These are phyloP conservation scores for Smithornis capensis DNA, from an alignment of 2,113 vertebrate species.

Conservation along the genomic window DNA sequence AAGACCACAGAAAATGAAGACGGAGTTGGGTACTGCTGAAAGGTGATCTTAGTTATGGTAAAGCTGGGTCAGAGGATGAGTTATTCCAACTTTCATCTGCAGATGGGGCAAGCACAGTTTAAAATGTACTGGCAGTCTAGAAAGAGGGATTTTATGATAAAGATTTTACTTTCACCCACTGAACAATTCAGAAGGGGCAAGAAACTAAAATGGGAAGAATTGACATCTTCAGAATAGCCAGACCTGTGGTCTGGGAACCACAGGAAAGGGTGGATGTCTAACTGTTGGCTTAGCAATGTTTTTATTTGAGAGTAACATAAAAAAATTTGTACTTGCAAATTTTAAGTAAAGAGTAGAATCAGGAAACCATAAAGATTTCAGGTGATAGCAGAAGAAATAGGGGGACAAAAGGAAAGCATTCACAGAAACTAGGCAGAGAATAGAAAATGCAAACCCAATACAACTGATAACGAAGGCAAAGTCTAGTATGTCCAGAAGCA, in stretches of 20 bases:
- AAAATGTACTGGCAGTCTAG: neutral
- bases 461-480: neutral
- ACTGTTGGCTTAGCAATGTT: neutral
- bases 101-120: slow-evolving; percentile 36
- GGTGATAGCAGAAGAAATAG: neutral
- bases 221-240: neutral
- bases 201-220: neutral
- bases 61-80: neutral
- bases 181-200: neutral
- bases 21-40: neutral
- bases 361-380: neutral
- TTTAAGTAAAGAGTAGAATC: neutral
- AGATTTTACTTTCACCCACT: neutral
- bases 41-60: neutral
- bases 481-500: neutral
- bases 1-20: neutral
- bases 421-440: neutral
- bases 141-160: neutral
- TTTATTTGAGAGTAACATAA: neutral
- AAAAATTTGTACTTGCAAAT: neutral
- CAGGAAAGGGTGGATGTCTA: neutral
- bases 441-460: neutral
- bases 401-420: neutral
- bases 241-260: neutral
- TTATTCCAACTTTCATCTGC: slow-evolving; percentile 33